Evolutionary conservation across 2,797 vertebrate species (phyloP).

Genomic region (Myripristis murdjan): DNA sequence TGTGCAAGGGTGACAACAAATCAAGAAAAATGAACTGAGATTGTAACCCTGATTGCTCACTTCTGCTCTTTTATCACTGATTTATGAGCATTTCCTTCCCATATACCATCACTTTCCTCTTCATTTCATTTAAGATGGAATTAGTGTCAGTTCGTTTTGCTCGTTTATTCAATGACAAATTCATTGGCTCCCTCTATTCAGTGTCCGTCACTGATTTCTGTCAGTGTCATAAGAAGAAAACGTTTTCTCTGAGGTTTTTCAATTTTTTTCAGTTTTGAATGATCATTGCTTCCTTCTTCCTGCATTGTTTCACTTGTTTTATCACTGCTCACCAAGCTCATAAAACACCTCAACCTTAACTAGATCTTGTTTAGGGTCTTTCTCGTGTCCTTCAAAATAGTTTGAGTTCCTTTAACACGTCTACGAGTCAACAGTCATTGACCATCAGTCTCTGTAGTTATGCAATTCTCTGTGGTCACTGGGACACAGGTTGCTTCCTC

Average conservation of each 20-base stretch:
- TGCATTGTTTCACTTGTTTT: neutral
- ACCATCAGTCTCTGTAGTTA: slow-evolving; percentile 31
- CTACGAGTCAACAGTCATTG: slow-evolving; percentile 52
- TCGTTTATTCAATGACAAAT: slow-evolving; percentile 32
- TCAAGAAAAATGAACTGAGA: neutral
- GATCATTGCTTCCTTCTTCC: neutral
- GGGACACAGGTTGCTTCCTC: slow-evolving; percentile 25
- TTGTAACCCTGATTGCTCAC: slow-evolving; percentile 1
- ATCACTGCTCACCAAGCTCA: slow-evolving; percentile 12
- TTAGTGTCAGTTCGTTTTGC: slow-evolving; percentile 70
- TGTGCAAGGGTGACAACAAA: slow-evolving; percentile 2
- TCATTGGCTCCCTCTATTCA: slow-evolving; percentile 26
- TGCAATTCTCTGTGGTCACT: slow-evolving; percentile 36
- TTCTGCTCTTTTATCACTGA: slow-evolving; percentile 5
- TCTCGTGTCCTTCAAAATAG: slow-evolving; percentile 31
- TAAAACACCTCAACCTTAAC: slow-evolving; percentile 4
- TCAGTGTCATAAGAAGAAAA: slow-evolving; percentile 30
- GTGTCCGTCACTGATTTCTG: slow-evolving; percentile 12
- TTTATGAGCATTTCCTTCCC: slow-evolving; percentile 21
- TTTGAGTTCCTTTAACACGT: slow-evolving; percentile 22
- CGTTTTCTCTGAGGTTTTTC: neutral
- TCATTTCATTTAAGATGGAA: slow-evolving; percentile 50
- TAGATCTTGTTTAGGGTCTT: neutral
- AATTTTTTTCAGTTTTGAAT: neutral
- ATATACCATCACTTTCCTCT: slow-evolving; percentile 40